Percentiles rank a stretch among this genome's conserved stretches.
Conservation (phyloP, 2,113 vertebrate species). For the Bubalus kerabau region DNA sequence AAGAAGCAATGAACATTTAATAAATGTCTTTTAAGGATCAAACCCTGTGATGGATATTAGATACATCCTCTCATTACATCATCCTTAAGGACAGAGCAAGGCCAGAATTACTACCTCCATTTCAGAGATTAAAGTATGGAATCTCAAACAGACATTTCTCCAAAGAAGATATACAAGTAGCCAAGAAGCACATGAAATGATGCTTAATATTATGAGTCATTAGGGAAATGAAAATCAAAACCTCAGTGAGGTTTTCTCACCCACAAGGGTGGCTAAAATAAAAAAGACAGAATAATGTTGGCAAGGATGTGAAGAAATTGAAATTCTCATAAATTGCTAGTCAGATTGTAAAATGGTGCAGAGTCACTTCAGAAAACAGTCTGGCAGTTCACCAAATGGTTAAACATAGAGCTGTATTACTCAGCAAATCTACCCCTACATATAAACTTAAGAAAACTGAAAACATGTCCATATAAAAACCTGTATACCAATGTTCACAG, state of each 20-base stretch:
- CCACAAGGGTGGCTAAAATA: not conserved
- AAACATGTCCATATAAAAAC: not conserved
- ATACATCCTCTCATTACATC: not conserved
- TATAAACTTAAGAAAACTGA: not conserved
- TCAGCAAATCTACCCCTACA: not conserved
- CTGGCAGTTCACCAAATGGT: not conserved
- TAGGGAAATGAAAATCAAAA: conserved; percentile 21
- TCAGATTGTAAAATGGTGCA: not conserved
- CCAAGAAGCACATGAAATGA: conserved; percentile 16
- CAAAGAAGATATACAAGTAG: not conserved
- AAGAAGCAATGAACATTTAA: conserved; percentile 12
- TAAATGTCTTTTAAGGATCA: not conserved
- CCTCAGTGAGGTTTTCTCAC: not conserved
- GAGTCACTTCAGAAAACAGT: not conserved
- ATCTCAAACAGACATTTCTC: not conserved
- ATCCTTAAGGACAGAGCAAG: not conserved
- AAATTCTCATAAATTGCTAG: not conserved
- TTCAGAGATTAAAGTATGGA: conserved; percentile 18
- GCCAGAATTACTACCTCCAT: not conserved
- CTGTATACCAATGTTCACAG: not conserved
- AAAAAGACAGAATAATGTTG: not conserved
- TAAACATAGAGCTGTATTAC: not conserved
- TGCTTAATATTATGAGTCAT: not conserved
- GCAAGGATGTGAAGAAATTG: not conserved
- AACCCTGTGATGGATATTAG: not conserved